Percentiles rank a stretch among this genome's conserved stretches.
phyloP scores from a whole-genome alignment of 2,888 invertebrate genomes.

The Agrotis clavis region DNA sequence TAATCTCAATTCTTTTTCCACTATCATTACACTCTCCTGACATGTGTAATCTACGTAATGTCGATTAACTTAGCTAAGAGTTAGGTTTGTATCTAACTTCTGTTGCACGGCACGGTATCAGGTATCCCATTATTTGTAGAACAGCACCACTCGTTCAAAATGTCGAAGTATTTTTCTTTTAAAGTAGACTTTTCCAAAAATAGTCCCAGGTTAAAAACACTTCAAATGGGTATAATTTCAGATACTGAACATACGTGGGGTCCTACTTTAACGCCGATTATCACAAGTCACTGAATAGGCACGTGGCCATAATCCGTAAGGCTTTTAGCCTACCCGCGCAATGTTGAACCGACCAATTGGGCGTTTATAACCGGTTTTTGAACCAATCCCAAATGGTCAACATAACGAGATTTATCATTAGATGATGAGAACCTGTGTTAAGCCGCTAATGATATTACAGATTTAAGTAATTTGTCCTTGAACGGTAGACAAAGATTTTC shows the following conservation, averaged over 20 bases:
- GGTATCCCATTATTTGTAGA: background rate
- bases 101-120: background rate
- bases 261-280: background rate
- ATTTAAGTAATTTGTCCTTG: conserved; percentile 33
- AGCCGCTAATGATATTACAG: conserved; percentile 30
- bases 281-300: background rate
- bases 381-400: too few relatives aligned
- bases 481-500: background rate
- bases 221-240: background rate
- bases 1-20: too few relatives aligned
- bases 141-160: background rate
- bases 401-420: too few relatives aligned
- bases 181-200: background rate
- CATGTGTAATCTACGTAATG: background rate
- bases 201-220: background rate
- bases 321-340: conserved; percentile 43
- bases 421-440: conserved; percentile 16
- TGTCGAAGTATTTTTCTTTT: background rate
- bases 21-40: too few relatives aligned
- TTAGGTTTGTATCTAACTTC: background rate
- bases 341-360: too few relatives aligned
- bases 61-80: background rate
- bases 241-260: background rate
- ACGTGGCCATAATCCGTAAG: conserved; percentile 38
- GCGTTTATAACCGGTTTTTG: too few relatives aligned